These are phyloP conservation scores for Allenopithecus nigroviridis DNA, from an alignment of 2,797 vertebrate species.

Conservation along the genomic window DNA sequence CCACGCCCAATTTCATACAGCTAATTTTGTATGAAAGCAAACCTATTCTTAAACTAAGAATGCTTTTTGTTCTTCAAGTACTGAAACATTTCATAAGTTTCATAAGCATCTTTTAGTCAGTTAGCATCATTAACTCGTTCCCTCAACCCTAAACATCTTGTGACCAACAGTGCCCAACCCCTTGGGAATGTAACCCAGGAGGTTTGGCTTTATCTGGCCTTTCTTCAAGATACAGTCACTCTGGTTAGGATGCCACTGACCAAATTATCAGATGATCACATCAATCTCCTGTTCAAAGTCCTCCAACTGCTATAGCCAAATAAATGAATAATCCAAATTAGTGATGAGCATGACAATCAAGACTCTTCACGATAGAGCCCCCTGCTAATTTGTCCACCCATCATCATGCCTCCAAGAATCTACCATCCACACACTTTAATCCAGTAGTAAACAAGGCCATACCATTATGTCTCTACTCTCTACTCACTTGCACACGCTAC, in stretches of 20 bases:
- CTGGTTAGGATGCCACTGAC: background rate
- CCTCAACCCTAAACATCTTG: background rate
- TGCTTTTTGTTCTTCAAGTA: no score
- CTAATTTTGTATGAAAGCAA: no score
- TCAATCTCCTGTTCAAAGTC: background rate
- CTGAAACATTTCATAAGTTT: background rate
- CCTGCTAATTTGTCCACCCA: background rate
- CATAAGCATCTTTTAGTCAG: background rate
- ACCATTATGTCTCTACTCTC: background rate
- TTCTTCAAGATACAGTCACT: background rate
- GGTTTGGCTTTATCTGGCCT: background rate
- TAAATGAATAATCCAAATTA: background rate
- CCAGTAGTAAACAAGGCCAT: background rate
- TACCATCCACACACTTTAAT: background rate
- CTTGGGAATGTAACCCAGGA: background rate
- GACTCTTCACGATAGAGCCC: background rate
- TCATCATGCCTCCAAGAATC: background rate
- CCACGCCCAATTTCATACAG: no score
- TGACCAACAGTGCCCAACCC: no score
- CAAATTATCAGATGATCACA: background rate
- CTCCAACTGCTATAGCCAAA: background rate
- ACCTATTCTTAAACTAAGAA: no score
- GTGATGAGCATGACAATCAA: background rate
- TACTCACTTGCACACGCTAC: background rate
- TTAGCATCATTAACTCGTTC: background rate